Evolutionary conservation across 2,113 vertebrate species (phyloP).

Genomic region (Cyanistes caeruleus): DNA sequence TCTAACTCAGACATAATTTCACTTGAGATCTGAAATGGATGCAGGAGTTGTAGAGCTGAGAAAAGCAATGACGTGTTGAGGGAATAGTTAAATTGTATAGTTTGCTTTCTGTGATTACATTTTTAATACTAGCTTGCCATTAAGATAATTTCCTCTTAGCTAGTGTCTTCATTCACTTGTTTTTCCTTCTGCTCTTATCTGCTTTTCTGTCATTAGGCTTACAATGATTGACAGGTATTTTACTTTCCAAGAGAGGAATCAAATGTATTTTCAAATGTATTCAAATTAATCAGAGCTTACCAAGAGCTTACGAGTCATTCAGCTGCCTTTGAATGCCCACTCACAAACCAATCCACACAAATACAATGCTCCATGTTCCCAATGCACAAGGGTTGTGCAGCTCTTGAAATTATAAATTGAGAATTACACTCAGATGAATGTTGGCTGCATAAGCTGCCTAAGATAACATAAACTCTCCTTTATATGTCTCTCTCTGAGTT

Average conservation of each 20-base stretch:
- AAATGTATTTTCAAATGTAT: slow-evolving; percentile 10
- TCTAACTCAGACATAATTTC: neutral
- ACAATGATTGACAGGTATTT: neutral
- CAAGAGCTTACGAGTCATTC: neutral
- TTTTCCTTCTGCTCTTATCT: neutral
- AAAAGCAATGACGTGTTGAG: neutral
- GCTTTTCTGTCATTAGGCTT: neutral
- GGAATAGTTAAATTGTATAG: neutral
- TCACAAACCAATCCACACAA: neutral
- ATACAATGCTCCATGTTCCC: neutral
- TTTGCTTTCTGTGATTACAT: neutral
- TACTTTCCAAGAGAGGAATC: neutral
- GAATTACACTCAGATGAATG: neutral
- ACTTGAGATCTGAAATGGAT: neutral
- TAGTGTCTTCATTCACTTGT: neutral
- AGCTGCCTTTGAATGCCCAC: neutral
- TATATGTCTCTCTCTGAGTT: neutral
- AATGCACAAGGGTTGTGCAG: neutral
- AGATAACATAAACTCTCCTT: neutral
- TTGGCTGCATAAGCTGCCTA: neutral
- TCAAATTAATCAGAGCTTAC: neutral
- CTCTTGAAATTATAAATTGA: slow-evolving; percentile 20
- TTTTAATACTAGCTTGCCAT: neutral
- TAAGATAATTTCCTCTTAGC: neutral
- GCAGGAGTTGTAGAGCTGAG: neutral